phyloP scores from a whole-genome alignment of 1,140 invertebrate species.

The Diachasma alloeum region DNA sequence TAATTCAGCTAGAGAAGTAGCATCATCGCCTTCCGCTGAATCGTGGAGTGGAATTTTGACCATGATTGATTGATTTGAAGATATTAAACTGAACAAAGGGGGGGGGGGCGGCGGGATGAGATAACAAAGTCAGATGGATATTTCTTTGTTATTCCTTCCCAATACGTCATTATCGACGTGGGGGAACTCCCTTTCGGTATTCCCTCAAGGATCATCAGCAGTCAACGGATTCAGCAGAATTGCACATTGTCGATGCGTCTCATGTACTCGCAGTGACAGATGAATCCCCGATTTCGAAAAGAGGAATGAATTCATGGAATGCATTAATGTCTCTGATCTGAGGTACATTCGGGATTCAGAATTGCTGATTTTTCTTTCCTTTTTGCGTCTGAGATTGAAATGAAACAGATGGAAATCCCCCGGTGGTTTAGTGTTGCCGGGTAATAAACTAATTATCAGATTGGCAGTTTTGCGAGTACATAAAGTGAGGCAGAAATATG shows the following conservation, averaged over 20 bases:
- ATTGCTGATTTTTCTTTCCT: background rate
- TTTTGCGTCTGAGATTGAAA: background rate
- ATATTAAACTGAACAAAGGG: background rate
- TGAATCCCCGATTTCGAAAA: no score
- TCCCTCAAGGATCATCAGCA: background rate
- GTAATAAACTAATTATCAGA: background rate
- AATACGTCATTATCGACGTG: background rate
- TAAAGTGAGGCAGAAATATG: background rate
- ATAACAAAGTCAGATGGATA: background rate
- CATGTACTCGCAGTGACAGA: no score
- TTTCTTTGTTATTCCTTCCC: background rate
- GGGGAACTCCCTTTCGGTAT: background rate
- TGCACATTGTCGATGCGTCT: no score
- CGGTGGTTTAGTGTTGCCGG: background rate
- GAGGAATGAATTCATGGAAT: no score
- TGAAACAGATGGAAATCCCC: background rate
- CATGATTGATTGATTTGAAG: no score
- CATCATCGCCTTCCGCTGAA: no score
- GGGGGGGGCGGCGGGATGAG: background rate
- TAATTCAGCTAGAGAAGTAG: no score
- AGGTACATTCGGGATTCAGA: background rate
- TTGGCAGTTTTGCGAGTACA: background rate
- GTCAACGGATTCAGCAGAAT: background rate
- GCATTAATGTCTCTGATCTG: background rate
- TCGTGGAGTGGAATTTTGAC: no score